phyloP scores from a whole-genome alignment of 1,140 invertebrate species.

The Cyclargus thomasi region DNA sequence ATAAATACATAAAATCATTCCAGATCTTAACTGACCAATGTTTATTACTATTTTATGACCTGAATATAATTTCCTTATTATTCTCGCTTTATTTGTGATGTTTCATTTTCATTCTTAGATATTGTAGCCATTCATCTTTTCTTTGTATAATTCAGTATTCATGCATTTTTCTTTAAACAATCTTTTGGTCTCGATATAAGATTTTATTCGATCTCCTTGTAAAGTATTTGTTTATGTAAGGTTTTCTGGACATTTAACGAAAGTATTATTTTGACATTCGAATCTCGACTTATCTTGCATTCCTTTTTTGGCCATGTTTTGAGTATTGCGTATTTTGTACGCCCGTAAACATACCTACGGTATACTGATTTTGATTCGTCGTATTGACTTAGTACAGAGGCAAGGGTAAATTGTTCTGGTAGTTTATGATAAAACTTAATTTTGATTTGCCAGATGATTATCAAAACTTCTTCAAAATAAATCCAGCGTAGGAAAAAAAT shows the following conservation, averaged over 20 bases:
- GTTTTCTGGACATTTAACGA: neutral
- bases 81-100: too few species aligned
- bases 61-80: neutral
- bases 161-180: neutral
- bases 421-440: too few species aligned
- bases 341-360: neutral
- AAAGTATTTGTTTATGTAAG: neutral
- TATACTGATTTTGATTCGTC: neutral
- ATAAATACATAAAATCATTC: neutral
- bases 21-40: neutral
- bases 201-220: conserved; percentile 21
- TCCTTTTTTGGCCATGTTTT: conserved; percentile 2
- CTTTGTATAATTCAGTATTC: neutral
- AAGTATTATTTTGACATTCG: neutral
- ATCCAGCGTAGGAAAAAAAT: neutral
- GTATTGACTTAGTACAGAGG: too few species aligned
- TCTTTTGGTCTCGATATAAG: neutral
- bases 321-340: neutral
- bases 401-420: too few species aligned
- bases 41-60: too few species aligned
- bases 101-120: neutral
- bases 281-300: neutral
- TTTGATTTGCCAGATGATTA: too few species aligned
- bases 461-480: too few species aligned
- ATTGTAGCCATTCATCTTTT: neutral